Evolutionary conservation across 2,113 vertebrate genomes (phyloP), one percentile per base, ranked within the genome.

Genomic region (Tupaia chinensis): DNA sequence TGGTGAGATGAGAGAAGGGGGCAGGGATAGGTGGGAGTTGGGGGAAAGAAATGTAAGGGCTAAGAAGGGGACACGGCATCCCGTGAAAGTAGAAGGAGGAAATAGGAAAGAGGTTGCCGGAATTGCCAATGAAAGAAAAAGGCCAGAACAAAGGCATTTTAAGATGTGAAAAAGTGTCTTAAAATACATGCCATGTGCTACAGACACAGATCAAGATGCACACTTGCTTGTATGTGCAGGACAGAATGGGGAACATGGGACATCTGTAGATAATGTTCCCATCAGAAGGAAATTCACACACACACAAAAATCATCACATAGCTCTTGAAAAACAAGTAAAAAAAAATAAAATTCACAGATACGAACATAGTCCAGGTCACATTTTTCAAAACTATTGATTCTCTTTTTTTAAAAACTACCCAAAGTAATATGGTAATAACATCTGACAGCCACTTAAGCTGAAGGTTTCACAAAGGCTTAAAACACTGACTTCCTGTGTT

Each of bases 331-430:
- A 94, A 87, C 27, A 85, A 74, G 66, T 53, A 29, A 79, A 93
- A 79, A 93, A 95, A 91, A 29, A 87, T 53, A 78, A 86, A 86
- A 87, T 89, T 80, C 80, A 87, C 82, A 68, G 23, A 89, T 23
- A 80, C 13, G 32, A 90, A 87, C 56, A 91, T 53, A 6, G 29
- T 73, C 12, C 54, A 82, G 74, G 83, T 74, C 65, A 91, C 29
- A 73, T 91, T 92, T 97, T 93, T 96, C 95, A 93, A 92, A 95
- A 78, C n/a, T 70, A 93, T 32, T 89, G 89, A 96, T 93, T 66
- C 27, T 32, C 89, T 96, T 80, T 87, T 93, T 86, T 68, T 54
- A 1, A 95, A 80, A 95, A 80, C 89, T 84, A 87, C 65, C 83
- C 89, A 89, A 87, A 97, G 91, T 76, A 91, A 89, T 74, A 68